phyloP scores from a whole-genome alignment of 2,888 invertebrate species.

The Rugalucina vietnamica region DNA sequence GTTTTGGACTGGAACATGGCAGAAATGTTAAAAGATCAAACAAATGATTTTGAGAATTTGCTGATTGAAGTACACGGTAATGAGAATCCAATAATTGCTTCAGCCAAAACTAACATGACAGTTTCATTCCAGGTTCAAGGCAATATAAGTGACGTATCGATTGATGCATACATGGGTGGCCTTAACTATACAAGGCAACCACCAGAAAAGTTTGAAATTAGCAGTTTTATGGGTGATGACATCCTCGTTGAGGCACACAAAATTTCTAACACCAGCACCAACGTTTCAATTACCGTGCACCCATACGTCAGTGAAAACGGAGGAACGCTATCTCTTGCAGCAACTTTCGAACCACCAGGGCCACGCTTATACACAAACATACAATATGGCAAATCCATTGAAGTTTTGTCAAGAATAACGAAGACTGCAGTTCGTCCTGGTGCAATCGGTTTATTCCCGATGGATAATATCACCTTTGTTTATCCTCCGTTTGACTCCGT shows the following conservation, averaged over 20 bases:
- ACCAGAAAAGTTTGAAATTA: background rate
- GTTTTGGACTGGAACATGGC: too few relatives aligned
- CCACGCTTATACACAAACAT: background rate
- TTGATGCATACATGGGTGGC: background rate
- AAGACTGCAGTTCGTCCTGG: background rate
- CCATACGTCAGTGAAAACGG: background rate
- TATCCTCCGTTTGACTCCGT: background rate
- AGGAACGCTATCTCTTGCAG: background rate
- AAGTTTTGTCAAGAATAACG: background rate
- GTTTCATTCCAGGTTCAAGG: background rate
- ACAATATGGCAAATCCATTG: background rate
- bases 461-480: background rate
- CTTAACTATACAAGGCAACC: background rate
- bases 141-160: background rate
- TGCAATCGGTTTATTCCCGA: background rate
- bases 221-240: background rate
- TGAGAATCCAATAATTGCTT: too few relatives aligned
- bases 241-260: background rate
- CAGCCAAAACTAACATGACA: background rate
- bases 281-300: background rate
- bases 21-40: too few relatives aligned
- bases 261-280: background rate
- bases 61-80: too few relatives aligned
- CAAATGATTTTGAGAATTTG: too few relatives aligned
- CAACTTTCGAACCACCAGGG: background rate